Percentiles rank a stretch among this genome's conserved stretches.
phyloP scores from a whole-genome alignment of 2,113 vertebrate genomes.

The Zosterops japonicus region DNA sequence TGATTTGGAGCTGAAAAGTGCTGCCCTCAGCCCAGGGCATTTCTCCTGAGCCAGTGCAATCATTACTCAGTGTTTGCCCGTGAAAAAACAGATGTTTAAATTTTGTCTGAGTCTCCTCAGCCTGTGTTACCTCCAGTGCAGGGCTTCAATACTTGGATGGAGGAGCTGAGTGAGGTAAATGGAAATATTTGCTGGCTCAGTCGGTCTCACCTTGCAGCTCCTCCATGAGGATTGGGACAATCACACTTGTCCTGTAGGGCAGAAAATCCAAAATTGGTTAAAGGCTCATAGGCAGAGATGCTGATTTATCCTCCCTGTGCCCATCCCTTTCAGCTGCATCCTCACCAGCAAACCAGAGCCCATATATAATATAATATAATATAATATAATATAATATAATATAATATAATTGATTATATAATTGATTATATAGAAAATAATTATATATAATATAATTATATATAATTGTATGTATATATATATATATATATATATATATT shows the following conservation, averaged over 20 bases:
- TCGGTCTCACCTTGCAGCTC: neutral
- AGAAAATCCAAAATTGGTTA: neutral
- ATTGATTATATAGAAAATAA: no score
- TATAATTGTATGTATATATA: no score
- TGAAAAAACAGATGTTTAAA: neutral
- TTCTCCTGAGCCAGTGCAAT: neutral
- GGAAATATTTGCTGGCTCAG: neutral
- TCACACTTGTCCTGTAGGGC: neutral
- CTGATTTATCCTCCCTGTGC: neutral
- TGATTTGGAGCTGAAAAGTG: neutral
- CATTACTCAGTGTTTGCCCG: neutral
- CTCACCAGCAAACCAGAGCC: fast-evolving
- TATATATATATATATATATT: no score
- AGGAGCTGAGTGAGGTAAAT: neutral
- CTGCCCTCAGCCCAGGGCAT: neutral
- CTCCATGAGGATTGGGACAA: neutral
- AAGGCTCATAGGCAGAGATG: neutral
- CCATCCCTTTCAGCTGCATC: neutral
- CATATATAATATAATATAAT: no score
- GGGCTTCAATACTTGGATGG: neutral
- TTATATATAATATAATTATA: no score
- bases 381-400: no score
- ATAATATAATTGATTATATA: no score
- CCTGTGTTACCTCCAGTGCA: neutral
- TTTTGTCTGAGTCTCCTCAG: neutral